Evolutionary conservation across 2,113 vertebrate species (phyloP).

Genomic region (Copsychus sechellarum): DNA sequence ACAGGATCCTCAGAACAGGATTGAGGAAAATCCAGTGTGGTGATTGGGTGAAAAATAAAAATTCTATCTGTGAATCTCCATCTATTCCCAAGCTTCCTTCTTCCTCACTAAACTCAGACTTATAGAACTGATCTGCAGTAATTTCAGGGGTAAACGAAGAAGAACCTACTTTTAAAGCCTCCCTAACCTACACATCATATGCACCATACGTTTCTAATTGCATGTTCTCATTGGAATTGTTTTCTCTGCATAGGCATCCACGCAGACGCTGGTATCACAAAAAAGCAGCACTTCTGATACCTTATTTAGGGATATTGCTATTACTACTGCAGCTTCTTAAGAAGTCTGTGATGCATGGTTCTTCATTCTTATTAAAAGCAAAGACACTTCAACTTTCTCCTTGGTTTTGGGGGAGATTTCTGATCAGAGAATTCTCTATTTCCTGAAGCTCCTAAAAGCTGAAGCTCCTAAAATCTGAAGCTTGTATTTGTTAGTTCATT

Average conservation of each 20-base stretch:
- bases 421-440: background rate
- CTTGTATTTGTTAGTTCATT: slow-evolving; percentile 9
- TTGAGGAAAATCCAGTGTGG: fast-evolving
- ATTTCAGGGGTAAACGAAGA: background rate
- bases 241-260: background rate
- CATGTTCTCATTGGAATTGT: background rate
- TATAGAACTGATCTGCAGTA: background rate
- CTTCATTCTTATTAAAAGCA: background rate
- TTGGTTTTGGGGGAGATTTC: background rate
- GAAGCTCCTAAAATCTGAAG: background rate
- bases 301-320: background rate
- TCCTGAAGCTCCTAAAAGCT: background rate
- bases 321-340: background rate
- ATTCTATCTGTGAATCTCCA: background rate
- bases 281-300: background rate
- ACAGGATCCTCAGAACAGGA: background rate
- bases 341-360: background rate
- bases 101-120: background rate
- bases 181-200: background rate
- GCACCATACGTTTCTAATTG: background rate
- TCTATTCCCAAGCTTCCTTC: background rate
- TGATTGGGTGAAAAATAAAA: background rate
- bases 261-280: background rate
- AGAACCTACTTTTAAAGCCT: background rate
- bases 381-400: background rate